Evolutionary conservation across 2,113 vertebrate genomes (phyloP).

Genomic region (Ammodytes dubius): DNA sequence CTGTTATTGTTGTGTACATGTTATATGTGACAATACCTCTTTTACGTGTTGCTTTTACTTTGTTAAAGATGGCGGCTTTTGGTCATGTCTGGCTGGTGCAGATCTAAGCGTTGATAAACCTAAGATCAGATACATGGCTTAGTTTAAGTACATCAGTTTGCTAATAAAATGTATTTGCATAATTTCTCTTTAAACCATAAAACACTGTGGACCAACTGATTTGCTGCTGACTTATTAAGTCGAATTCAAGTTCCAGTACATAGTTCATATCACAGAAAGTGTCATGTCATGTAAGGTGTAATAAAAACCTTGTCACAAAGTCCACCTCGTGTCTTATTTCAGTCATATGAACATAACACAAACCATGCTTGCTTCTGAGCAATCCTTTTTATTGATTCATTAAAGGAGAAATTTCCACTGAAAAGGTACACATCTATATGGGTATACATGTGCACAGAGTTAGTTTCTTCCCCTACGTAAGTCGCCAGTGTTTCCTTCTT

Average conservation of each 20-base stretch:
- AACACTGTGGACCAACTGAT: slow-evolving; percentile 6
- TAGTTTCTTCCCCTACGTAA: slow-evolving; percentile 54
- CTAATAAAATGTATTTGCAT: neutral
- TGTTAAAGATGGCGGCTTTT: slow-evolving; percentile 51
- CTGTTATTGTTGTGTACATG: neutral
- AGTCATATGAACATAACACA: slow-evolving; percentile 30
- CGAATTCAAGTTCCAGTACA: slow-evolving; percentile 30
- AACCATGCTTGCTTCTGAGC: slow-evolving; percentile 20
- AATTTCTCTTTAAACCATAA: slow-evolving; percentile 2
- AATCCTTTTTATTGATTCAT: slow-evolving; percentile 66
- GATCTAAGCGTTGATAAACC: neutral
- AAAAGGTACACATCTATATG: slow-evolving; percentile 61
- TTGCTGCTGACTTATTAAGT: slow-evolving; percentile 46
- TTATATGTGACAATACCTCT: neutral
- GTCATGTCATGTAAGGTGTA: slow-evolving; percentile 29
- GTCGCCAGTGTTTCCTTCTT: slow-evolving; percentile 56
- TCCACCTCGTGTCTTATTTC: slow-evolving; percentile 36
- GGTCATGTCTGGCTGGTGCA: slow-evolving; percentile 29
- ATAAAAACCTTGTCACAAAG: slow-evolving; percentile 59
- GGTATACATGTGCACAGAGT: slow-evolving; percentile 64
- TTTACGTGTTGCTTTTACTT: slow-evolving; percentile 5
- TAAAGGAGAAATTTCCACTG: slow-evolving; percentile 59
- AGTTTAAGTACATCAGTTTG: neutral
- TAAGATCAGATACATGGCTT: neutral
- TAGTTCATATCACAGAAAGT: slow-evolving; percentile 19